Base-by-base conservation (phyloP, 2,113 vertebrate species). In the Elachura formosa region DNA sequence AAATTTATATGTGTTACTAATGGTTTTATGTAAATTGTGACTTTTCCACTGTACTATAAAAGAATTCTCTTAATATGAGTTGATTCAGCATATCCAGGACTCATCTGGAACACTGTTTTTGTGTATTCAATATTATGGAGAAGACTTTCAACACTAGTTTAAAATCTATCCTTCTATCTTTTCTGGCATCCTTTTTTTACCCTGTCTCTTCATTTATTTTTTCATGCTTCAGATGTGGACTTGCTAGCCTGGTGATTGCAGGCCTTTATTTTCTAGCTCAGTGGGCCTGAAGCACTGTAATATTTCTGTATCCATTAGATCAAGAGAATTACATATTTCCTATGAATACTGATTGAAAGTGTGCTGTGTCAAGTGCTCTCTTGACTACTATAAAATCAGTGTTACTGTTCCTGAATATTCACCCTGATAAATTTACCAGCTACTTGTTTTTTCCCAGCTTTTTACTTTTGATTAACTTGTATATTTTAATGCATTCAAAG, bases 311-410 rank as follows among this genome's bases (percentile, higher is more conserved):
- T n/a, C 58, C 41, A 66, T 75, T 92, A 73, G 38, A 89, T 84
- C 33, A 83, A 89, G 83, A 69, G 23, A 71, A 87, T 93, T 88
- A 80, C 83, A 83, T 52, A 72, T 78, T 90, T 73, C 26, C 51
- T 82, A 41, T 81, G 64, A 92, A 87, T 86, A 79, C 22, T 90
- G 79, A 94, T 92, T 87, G 71, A 38, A 89, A 85, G 82, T 89
- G 34, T 41, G 14, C 38, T 55, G 16, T 84, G 75, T 88, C 34
- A 80, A 95, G 77, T 87, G 55, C 38, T 33, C 55, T 89, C 81
- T 87, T 89, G 87, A 92, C 76, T 89, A 94, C 59, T 71, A 40
- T 34, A 61, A 84, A 66, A 74, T 76, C 59, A 74, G 14, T 10
- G 2, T 22, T 34, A 25, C 45, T 82, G 26, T 54, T 91, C 11